These are phyloP conservation scores for Picathartes gymnocephalus DNA, from an alignment of 2,113 vertebrate genomes.

Conservation along the genomic window DNA sequence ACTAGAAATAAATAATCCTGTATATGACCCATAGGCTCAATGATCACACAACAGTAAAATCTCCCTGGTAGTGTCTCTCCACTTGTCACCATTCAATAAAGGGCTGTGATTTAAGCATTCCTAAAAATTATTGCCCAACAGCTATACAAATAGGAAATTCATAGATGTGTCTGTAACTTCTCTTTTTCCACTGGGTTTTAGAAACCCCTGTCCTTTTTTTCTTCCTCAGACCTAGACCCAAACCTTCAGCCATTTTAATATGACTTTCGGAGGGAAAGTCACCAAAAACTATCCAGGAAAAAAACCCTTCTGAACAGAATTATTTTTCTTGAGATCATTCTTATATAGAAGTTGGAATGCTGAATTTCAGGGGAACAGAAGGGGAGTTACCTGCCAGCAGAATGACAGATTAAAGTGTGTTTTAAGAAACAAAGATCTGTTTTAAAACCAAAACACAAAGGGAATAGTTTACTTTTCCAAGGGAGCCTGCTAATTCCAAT, in stretches of 20 bases:
- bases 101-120: background rate
- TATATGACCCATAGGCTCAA: background rate
- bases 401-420: background rate
- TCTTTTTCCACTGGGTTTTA: background rate
- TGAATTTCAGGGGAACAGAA: background rate
- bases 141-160: background rate
- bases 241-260: background rate
- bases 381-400: background rate
- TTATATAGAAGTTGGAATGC: background rate
- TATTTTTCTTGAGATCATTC: background rate
- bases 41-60: background rate
- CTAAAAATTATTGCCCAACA: background rate
- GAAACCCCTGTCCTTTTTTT: background rate
- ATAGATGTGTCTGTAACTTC: background rate
- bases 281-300: background rate
- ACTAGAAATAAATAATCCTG: background rate
- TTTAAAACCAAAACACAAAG: constrained; percentile 11
- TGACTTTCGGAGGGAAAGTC: background rate
- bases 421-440: background rate
- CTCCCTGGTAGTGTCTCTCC: background rate
- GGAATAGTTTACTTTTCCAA: background rate
- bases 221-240: background rate
- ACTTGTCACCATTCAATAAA: background rate
- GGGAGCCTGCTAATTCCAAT: constrained; percentile 5
- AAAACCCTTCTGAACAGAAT: rapidly evolving